Evolutionary conservation across 2,113 vertebrate genomes (phyloP).

Genomic region (Scopus umbretta): DNA sequence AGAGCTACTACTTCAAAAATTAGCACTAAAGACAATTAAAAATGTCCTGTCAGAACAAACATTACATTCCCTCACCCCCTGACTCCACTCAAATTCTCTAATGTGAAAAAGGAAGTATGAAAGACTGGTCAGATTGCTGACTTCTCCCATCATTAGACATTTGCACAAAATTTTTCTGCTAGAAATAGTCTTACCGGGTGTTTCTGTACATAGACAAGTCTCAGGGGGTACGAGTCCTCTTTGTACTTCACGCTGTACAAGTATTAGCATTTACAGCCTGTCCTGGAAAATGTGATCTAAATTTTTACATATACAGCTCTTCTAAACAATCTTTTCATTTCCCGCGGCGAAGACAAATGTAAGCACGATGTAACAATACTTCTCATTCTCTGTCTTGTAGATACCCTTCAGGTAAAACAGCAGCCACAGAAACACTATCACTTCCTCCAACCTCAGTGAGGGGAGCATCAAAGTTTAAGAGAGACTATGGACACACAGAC

Average conservation of each 20-base stretch:
- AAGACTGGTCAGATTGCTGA: background rate
- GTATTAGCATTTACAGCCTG: background rate
- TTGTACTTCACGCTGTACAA: background rate
- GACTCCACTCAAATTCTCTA: background rate
- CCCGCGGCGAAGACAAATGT: background rate
- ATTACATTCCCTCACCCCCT: background rate
- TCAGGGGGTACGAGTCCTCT: background rate
- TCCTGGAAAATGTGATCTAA: background rate
- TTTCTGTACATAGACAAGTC: background rate
- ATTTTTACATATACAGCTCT: background rate
- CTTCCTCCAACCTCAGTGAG: background rate
- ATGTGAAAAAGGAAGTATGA: background rate
- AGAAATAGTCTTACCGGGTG: background rate
- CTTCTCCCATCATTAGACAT: background rate
- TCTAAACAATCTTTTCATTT: background rate
- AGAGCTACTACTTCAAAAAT: slow-evolving; percentile 3
- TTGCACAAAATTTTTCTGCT: background rate
- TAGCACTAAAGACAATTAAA: background rate
- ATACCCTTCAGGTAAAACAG: background rate
- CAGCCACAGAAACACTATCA: background rate
- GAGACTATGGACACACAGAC: background rate
- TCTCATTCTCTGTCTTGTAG: background rate
- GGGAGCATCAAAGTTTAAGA: background rate
- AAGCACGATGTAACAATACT: background rate
- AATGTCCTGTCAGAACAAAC: background rate